Percentiles rank a stretch among this genome's conserved stretches.
These are phyloP conservation scores for Melanostoma mellinum DNA, from an alignment of 2,888 invertebrate species.

Conservation along the genomic window DNA sequence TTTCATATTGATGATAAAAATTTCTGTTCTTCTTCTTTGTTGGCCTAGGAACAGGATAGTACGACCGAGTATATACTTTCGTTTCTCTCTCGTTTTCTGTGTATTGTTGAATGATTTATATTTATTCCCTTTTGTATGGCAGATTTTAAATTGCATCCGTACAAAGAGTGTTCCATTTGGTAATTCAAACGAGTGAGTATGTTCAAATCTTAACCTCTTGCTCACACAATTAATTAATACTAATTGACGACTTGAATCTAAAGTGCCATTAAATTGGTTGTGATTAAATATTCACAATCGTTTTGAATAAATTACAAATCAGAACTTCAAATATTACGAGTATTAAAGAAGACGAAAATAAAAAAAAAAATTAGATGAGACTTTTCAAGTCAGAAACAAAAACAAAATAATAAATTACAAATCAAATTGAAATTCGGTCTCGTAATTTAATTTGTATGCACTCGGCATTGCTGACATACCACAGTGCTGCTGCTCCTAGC, in stretches of 20 bases:
- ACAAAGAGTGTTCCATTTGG: too few relatives aligned
- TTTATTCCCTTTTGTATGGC: slow-evolving; percentile 26
- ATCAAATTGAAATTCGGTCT: slow-evolving; percentile 45
- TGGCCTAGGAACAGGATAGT: background rate
- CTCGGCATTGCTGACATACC: slow-evolving; percentile 34
- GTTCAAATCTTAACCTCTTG: too few relatives aligned
- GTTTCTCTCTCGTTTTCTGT: slow-evolving; percentile 5
- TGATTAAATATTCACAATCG: slow-evolving; percentile 20
- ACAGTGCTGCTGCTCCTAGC: slow-evolving; percentile 1
- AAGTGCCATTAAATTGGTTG: slow-evolving; percentile 13
- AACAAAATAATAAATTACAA: slow-evolving; percentile 29
- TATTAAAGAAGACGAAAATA: slow-evolving; percentile 1
- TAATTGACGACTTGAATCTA: slow-evolving; percentile 39
- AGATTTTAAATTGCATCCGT: too few relatives aligned
- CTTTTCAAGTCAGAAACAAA: background rate
- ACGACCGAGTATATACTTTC: background rate
- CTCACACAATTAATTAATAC: slow-evolving; percentile 41
- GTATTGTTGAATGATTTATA: slow-evolving; percentile 18
- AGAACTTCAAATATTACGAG: background rate
- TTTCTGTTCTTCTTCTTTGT: background rate
- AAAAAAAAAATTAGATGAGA: slow-evolving; percentile 14
- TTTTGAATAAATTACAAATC: slow-evolving; percentile 12
- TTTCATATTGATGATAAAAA: slow-evolving; percentile 16
- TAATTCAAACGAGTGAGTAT: too few relatives aligned
- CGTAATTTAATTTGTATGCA: slow-evolving; percentile 57